phyloP scores from a whole-genome alignment of 2,113 vertebrate genomes.

The Engraulis encrasicolus region DNA sequence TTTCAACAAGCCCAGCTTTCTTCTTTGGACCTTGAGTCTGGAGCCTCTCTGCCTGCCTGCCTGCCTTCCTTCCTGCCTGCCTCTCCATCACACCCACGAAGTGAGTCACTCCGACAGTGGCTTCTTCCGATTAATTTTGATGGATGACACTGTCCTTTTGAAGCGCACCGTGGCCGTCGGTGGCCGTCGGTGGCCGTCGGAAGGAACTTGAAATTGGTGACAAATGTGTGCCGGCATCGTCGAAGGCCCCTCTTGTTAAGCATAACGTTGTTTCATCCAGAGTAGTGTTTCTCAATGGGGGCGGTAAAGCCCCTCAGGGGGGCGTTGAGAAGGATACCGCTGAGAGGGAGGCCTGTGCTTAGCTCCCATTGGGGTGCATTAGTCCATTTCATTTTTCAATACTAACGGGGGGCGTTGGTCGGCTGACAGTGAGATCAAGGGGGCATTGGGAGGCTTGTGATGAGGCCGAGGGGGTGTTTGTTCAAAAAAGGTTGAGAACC shows the following conservation, averaged over 20 bases:
- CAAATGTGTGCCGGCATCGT: conserved; percentile 3
- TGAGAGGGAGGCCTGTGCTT: too few relatives aligned
- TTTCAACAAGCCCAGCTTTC: neutral
- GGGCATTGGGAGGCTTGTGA: too few relatives aligned
- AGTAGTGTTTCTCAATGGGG: too few relatives aligned
- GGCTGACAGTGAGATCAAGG: too few relatives aligned
- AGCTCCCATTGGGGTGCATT: too few relatives aligned
- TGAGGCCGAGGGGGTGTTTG: too few relatives aligned
- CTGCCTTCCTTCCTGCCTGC: neutral
- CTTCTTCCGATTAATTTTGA: conserved; percentile 35
- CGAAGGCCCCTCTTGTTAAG: neutral
- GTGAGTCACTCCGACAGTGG: conserved; percentile 16
- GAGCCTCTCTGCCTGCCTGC: too few relatives aligned
- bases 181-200: conserved; percentile 15
- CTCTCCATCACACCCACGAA: neutral
- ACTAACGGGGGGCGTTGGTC: too few relatives aligned
- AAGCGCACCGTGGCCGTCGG: conserved; percentile 24
- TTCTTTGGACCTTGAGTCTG: conserved; percentile 3
- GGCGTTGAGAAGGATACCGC: too few relatives aligned
- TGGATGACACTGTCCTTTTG: conserved; percentile 43
- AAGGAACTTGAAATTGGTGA: conserved; percentile 35
- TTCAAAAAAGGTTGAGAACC: too few relatives aligned
- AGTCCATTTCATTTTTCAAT: too few relatives aligned
- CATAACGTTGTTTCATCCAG: neutral
- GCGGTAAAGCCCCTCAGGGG: too few relatives aligned